Evolutionary conservation across 2,888 invertebrate genomes (phyloP).

Genomic region (Aleiodes alternator): DNA sequence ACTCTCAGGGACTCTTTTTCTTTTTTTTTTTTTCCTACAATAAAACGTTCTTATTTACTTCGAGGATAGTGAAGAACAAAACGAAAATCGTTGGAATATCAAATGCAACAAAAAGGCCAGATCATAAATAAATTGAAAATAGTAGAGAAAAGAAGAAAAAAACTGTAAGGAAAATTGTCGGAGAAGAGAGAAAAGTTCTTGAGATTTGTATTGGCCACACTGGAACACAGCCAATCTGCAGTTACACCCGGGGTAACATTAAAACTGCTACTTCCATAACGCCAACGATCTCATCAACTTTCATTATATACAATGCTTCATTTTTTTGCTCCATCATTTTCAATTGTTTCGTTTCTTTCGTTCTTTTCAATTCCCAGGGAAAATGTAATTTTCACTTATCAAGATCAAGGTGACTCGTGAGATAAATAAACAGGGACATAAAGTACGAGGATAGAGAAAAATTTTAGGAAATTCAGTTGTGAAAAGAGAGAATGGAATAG

Average conservation of each 20-base stretch:
- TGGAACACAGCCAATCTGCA: conserved; percentile 28
- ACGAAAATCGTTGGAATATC: conserved; percentile 11
- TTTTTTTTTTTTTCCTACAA: neutral
- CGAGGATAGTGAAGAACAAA: neutral
- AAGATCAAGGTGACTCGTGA: too few species aligned
- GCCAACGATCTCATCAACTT: conserved; percentile 32
- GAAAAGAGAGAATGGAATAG: too few species aligned
- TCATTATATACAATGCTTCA: conserved; percentile 11
- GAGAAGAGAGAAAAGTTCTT: neutral
- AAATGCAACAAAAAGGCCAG: neutral
- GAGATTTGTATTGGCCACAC: conserved; percentile 10
- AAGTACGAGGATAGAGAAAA: too few species aligned
- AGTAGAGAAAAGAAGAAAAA: neutral
- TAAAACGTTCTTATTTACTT: neutral
- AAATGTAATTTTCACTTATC: too few species aligned
- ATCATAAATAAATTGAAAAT: neutral
- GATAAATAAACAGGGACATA: too few species aligned
- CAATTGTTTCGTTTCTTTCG: neutral
- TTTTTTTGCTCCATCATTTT: neutral
- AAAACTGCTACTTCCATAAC: conserved; percentile 16
- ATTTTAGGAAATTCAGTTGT: too few species aligned
- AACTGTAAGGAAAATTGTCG: too few species aligned
- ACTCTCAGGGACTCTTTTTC: conserved; percentile 6
- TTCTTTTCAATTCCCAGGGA: neutral
- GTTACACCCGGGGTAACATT: conserved; percentile 15